phyloP scores from a whole-genome alignment of 2,888 invertebrate species.

The Noctua comes region DNA sequence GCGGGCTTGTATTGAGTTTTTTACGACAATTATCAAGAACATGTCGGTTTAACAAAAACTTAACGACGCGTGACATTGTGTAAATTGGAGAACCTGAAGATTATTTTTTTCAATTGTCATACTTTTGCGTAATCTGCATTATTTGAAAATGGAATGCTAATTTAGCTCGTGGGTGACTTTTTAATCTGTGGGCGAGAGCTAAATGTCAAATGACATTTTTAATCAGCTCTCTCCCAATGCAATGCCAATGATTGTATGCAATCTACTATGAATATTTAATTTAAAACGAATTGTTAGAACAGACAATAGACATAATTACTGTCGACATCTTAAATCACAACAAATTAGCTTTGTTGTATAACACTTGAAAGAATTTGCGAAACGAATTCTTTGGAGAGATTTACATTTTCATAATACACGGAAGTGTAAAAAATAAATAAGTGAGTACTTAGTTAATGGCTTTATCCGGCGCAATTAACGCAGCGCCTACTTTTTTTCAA shows the following conservation, averaged over 20 bases:
- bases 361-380: conserved; percentile 51
- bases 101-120: conserved; percentile 36
- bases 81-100: conserved; percentile 68
- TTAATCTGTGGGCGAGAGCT: conserved; percentile 45
- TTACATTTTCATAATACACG: conserved; percentile 64
- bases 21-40: conserved; percentile 78
- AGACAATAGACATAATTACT: conserved; percentile 59
- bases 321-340: conserved; percentile 48
- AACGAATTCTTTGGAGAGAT: conserved; percentile 42
- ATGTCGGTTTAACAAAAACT: conserved; percentile 74
- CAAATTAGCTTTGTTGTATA: conserved; percentile 52
- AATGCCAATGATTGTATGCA: conserved; percentile 53
- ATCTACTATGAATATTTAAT: conserved; percentile 49
- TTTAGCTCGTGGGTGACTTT: conserved; percentile 36
- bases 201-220: conserved; percentile 59
- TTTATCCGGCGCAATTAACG: conserved; percentile 72
- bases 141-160: conserved; percentile 40
- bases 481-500: conserved; percentile 78
- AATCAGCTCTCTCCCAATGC: conserved; percentile 46
- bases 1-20: conserved; percentile 74
- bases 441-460: conserved; percentile 68
- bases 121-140: conserved; percentile 16
- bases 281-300: conserved; percentile 47
- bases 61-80: conserved; percentile 77
- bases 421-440: conserved; percentile 64